phyloP scores from a whole-genome alignment of 2,797 vertebrate genomes.

The Pachyuromys duprasi region DNA sequence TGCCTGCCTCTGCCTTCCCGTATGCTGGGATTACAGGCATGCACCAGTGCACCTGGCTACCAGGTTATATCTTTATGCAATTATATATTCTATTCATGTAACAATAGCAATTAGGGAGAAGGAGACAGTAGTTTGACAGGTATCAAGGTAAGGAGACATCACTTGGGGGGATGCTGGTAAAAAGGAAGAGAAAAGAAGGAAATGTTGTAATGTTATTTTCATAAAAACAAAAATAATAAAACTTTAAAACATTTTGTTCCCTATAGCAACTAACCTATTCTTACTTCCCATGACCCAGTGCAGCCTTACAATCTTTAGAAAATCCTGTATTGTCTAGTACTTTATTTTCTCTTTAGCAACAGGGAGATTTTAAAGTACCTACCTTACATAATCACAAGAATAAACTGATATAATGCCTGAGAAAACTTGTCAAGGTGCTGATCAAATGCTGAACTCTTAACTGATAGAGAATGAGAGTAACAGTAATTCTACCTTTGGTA shows the following conservation, averaged over 20 bases:
- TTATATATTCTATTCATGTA: background rate
- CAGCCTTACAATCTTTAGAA: background rate
- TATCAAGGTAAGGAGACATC: background rate
- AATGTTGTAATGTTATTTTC: background rate
- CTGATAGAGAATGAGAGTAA: background rate
- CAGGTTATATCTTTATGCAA: background rate
- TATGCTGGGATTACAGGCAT: too few species aligned
- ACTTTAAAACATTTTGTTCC: background rate
- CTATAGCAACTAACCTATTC: background rate
- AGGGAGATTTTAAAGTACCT: conserved; percentile 24
- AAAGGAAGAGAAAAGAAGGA: background rate
- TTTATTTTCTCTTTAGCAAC: background rate
- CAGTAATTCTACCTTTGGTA: background rate
- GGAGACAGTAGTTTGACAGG: background rate
- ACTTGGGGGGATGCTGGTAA: background rate
- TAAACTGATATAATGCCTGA: background rate
- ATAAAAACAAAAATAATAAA: background rate
- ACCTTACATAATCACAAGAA: background rate
- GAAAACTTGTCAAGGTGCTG: background rate
- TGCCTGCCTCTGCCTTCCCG: too few species aligned
- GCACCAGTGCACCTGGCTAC: too few species aligned
- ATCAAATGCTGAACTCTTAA: background rate
- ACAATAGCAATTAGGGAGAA: background rate
- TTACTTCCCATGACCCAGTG: background rate
- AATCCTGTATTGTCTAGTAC: background rate